Evolutionary conservation across 1,140 invertebrate species (phyloP).

Genomic region (Rhysida immarginata): DNA sequence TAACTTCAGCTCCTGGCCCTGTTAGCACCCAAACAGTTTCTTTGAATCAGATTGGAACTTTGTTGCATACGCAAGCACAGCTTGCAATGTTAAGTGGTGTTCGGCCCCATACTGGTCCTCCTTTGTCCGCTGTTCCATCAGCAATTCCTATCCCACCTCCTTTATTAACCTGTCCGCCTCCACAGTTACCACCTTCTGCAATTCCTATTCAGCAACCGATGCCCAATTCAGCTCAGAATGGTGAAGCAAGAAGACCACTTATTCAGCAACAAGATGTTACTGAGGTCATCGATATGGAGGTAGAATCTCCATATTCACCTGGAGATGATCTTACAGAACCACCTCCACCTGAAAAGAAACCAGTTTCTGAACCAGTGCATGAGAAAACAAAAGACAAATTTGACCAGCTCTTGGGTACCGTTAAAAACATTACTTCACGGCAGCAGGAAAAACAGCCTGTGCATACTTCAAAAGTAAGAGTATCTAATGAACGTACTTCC

Average conservation of each 20-base stretch:
- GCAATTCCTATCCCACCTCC: neutral
- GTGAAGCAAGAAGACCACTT: slow-evolving; percentile 5
- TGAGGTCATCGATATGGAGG: slow-evolving; percentile 45
- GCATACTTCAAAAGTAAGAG: neutral
- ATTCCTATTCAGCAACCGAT: neutral
- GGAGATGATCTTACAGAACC: neutral
- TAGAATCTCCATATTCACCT: slow-evolving; percentile 30
- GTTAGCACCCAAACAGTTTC: neutral
- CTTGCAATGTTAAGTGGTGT: slow-evolving; percentile 4
- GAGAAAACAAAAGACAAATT: slow-evolving; percentile 1
- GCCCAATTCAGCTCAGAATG: slow-evolving; percentile 17
- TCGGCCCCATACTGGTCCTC: slow-evolving; percentile 15
- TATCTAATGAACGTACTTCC: neutral
- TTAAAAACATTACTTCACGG: neutral
- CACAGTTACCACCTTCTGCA: neutral
- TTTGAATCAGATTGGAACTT: slow-evolving; percentile 6
- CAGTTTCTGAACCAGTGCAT: neutral
- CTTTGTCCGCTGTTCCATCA: slow-evolving; percentile 13
- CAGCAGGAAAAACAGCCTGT: neutral
- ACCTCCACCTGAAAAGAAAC: neutral
- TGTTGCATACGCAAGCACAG: slow-evolving; percentile 8
- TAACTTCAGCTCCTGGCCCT: slow-evolving; percentile 9
- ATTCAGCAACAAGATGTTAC: slow-evolving; percentile 21
- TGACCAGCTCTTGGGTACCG: neutral
- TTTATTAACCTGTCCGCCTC: neutral